Evolutionary conservation across 2,113 vertebrate species (phyloP).

Genomic region (Zootoca vivipara): DNA sequence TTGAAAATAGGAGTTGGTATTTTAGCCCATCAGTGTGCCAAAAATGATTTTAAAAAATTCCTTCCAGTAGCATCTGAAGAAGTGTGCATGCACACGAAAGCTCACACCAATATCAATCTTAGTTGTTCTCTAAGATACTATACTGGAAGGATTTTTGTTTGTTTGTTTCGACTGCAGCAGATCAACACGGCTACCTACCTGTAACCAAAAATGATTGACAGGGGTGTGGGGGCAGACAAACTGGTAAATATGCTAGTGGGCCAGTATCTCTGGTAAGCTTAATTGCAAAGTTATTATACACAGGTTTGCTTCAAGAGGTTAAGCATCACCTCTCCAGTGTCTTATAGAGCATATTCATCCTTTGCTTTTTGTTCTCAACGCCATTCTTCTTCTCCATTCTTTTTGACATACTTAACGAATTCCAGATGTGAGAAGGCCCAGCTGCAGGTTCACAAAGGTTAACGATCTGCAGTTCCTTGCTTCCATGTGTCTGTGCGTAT

Average conservation of each 20-base stretch:
- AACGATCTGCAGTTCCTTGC: neutral
- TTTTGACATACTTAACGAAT: neutral
- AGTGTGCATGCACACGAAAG: no score
- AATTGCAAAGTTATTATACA: neutral
- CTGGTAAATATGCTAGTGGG: neutral
- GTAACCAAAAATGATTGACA: neutral
- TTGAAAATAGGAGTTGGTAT: neutral
- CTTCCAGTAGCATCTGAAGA: no score
- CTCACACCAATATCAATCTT: no score
- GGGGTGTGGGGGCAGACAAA: neutral
- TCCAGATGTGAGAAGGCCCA: constrained; percentile 13
- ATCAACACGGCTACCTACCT: no score
- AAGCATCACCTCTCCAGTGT: neutral
- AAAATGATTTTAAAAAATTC: no score
- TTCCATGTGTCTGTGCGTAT: neutral
- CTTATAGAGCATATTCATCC: neutral
- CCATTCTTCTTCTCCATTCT: neutral
- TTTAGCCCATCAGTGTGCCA: neutral
- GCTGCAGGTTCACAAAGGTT: constrained; percentile 7
- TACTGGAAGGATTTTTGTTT: no score
- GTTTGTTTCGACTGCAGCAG: no score
- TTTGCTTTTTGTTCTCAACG: neutral
- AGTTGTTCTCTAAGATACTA: no score
- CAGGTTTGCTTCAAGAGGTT: neutral
- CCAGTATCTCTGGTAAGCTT: neutral